A percentile compares a stretch with the other conserved stretches of the same genome.
Evolutionary conservation across 2,888 invertebrate genomes (phyloP).

Genomic region (Ypsolopha scabrella): DNA sequence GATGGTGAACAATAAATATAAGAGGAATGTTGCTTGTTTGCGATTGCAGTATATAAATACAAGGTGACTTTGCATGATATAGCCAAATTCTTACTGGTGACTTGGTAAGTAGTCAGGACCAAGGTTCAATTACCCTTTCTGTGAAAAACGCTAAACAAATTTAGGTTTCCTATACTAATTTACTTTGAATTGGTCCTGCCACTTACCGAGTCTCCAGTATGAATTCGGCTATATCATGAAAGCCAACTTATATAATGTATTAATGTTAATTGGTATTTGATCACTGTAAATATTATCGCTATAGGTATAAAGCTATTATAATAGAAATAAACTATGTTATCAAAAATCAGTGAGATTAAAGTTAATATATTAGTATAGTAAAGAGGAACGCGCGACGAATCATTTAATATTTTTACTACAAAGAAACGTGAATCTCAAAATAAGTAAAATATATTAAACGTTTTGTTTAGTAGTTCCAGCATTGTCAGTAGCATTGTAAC

Average conservation of each 20-base stretch:
- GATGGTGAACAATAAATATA: constrained; percentile 5
- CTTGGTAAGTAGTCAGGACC: no score
- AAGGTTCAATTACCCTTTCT: no score
- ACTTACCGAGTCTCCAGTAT: no score
- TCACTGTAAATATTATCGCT: constrained; percentile 53
- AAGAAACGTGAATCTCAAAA: constrained; percentile 40
- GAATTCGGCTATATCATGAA: no score
- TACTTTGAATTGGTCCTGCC: no score
- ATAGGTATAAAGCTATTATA: constrained; percentile 47
- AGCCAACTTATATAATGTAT: constrained; percentile 12
- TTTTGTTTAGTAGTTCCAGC: constrained; percentile 24
- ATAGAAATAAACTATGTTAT: constrained; percentile 48
- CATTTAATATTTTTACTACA: constrained; percentile 40
- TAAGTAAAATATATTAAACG: constrained; percentile 40
- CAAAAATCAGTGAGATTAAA: constrained; percentile 67
- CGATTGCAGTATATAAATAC: background rate
- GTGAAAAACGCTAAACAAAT: no score
- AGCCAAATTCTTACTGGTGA: no score
- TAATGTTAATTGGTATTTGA: constrained; percentile 28
- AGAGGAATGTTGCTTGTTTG: constrained; percentile 4
- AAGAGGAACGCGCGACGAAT: constrained; percentile 28
- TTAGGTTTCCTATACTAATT: no score
- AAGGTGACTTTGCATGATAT: no score
- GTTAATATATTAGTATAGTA: constrained; percentile 45
- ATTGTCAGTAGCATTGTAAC: constrained; percentile 41